Evolutionary conservation across 92 coral and sea anemone species (phyloP).

Genomic region (Porites rus): DNA sequence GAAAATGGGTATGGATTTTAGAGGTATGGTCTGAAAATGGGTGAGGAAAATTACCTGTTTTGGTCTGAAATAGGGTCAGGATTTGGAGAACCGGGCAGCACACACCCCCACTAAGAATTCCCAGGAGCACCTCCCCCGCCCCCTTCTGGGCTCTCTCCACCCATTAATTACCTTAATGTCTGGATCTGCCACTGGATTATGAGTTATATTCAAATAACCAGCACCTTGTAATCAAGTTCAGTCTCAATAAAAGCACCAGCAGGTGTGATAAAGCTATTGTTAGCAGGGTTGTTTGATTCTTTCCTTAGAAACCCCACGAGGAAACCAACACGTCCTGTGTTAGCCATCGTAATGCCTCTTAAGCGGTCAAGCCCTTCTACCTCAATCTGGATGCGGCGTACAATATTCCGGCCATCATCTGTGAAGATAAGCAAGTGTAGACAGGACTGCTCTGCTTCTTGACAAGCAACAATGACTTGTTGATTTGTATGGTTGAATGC

Average conservation of each 20-base stretch:
- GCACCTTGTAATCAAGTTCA: neutral
- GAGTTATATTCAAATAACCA: neutral
- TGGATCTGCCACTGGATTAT: neutral
- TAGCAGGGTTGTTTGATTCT: neutral
- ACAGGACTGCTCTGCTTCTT: neutral
- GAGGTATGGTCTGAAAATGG: too few species aligned
- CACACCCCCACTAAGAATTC: too few species aligned
- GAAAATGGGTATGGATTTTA: too few species aligned
- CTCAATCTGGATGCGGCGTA: neutral
- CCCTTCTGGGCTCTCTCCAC: too few species aligned
- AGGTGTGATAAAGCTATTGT: neutral
- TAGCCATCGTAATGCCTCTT: slow-evolving; percentile 15
- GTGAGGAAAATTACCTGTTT: too few species aligned
- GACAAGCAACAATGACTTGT: slow-evolving; percentile 38
- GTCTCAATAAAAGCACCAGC: neutral
- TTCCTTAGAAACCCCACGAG: neutral
- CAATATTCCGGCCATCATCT: neutral
- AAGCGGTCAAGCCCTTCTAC: neutral
- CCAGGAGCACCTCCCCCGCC: too few species aligned
- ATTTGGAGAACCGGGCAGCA: too few species aligned
- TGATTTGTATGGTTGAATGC: slow-evolving; percentile 40
- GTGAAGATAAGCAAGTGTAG: neutral
- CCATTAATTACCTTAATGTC: too few species aligned
- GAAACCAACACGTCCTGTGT: slow-evolving; percentile 15
- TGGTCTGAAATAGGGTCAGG: too few species aligned